Evolutionary conservation across 2,888 invertebrate species (phyloP).

Genomic region (Ariolimax columbianus): DNA sequence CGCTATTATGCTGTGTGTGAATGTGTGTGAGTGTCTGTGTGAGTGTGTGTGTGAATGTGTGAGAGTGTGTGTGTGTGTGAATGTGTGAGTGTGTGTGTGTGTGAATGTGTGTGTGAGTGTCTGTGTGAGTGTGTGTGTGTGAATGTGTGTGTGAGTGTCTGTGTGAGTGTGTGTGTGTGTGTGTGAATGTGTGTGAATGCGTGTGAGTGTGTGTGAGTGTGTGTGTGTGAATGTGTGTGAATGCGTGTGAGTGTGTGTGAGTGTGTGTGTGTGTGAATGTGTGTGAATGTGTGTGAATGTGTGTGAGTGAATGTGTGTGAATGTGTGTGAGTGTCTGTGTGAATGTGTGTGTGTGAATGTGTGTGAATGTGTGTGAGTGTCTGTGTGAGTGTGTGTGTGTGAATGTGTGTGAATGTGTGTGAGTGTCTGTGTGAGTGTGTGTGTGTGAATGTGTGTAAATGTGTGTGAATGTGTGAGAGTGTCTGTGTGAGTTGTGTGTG

Average conservation of each 20-base stretch:
- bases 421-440: conserved; percentile 16
- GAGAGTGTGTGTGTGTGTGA: not conserved
- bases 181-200: conserved; percentile 16
- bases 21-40: conserved; percentile 18
- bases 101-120: not conserved
- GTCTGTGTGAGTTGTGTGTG: no score
- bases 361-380: not conserved
- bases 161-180: not conserved
- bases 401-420: conserved; percentile 19
- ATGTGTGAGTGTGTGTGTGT: not conserved
- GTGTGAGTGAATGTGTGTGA: no score
- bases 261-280: conserved; percentile 8
- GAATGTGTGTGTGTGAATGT: no score
- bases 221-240: conserved; percentile 23
- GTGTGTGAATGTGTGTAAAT: conserved; percentile 5
- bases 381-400: conserved; percentile 17
- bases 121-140: not conserved
- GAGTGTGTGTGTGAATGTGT: not conserved
- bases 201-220: conserved; percentile 11
- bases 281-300: not conserved
- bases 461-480: conserved; percentile 35
- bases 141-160: not conserved
- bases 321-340: no score
- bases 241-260: not conserved
- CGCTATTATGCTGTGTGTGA: no score